Evolutionary conservation across 2,113 vertebrate genomes (phyloP).

Genomic region (Psilopogon haemacephalus): DNA sequence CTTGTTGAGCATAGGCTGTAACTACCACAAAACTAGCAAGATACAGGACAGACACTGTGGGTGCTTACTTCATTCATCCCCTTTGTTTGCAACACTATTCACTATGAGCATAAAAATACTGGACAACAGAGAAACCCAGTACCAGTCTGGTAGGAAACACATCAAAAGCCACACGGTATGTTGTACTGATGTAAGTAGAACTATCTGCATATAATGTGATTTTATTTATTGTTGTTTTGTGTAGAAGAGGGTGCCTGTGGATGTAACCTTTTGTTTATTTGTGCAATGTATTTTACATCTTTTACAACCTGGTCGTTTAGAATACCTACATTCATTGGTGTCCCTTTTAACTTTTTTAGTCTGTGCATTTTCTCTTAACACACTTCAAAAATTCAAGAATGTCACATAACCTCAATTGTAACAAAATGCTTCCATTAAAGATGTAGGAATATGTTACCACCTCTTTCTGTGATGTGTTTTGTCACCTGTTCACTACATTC

Average conservation of each 20-base stretch:
- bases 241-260: constrained; percentile 80
- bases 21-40: constrained; percentile 4
- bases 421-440: constrained; percentile 82
- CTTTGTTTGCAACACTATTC: not conserved
- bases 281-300: constrained; percentile 80
- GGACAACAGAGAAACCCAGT: constrained; percentile 25
- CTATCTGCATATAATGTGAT: constrained; percentile 90
- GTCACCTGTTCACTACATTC: not conserved
- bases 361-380: constrained; percentile 79
- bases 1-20: not conserved
- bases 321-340: constrained; percentile 69
- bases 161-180: constrained; percentile 60
- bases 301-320: constrained; percentile 68
- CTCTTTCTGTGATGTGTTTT: constrained; percentile 1
- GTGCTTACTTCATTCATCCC: not conserved
- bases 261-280: constrained; percentile 77
- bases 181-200: constrained; percentile 88
- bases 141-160: constrained; percentile 40
- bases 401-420: constrained; percentile 76
- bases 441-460: constrained; percentile 49
- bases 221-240: constrained; percentile 90
- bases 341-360: constrained; percentile 71
- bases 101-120: constrained; percentile 38
- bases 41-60: constrained; percentile 1
- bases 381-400: constrained; percentile 74